phyloP scores from a whole-genome alignment of 2,113 vertebrate species.

The Apodemus speciosus region DNA sequence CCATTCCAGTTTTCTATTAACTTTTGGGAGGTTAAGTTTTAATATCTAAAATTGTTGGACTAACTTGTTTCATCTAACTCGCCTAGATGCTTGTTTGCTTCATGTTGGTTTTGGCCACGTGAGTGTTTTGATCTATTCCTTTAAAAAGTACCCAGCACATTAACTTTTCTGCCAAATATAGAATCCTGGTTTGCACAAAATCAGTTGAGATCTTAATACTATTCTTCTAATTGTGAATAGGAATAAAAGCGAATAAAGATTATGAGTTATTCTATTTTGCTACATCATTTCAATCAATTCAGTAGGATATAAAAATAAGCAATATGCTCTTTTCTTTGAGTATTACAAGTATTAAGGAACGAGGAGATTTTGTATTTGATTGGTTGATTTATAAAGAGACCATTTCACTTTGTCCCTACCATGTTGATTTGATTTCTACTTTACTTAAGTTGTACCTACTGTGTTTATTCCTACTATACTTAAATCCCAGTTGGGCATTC shows the following conservation, averaged over 20 bases:
- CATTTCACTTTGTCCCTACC: neutral
- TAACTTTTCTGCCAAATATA: conserved; percentile 14
- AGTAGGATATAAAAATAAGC: neutral
- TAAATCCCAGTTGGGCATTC: neutral
- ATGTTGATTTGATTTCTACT: neutral
- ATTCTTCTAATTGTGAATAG: conserved; percentile 7
- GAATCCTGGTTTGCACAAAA: neutral
- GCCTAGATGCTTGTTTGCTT: neutral
- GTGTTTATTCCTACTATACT: neutral
- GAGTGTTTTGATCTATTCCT: neutral
- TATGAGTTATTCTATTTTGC: neutral
- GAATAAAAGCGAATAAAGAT: neutral
- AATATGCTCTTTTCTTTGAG: neutral
- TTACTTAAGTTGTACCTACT: conserved; percentile 6
- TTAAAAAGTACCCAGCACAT: neutral
- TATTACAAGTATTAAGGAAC: neutral
- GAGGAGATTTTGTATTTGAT: neutral
- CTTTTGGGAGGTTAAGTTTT: neutral
- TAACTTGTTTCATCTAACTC: neutral
- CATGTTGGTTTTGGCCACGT: neutral
- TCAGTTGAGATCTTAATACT: conserved; percentile 40
- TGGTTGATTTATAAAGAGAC: neutral
- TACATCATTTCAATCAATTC: conserved; percentile 37
- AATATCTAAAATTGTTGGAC: neutral
- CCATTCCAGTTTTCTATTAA: neutral